phyloP scores from a whole-genome alignment of 2,888 invertebrate genomes.

The Periphyllus acericola region DNA sequence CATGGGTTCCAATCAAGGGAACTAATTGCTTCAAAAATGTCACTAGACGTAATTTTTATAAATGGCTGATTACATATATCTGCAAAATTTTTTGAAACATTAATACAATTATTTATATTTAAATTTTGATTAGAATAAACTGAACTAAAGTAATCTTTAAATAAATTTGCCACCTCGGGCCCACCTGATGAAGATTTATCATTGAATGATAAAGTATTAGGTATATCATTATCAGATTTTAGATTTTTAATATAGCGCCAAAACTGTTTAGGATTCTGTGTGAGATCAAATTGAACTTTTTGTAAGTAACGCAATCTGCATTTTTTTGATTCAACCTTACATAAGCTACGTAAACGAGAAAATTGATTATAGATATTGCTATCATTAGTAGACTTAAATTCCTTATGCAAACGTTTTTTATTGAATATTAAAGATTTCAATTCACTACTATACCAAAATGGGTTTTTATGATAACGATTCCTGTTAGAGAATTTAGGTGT shows the following conservation, averaged over 20 bases:
- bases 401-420: constrained; percentile 44
- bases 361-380: neutral
- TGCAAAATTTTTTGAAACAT: neutral
- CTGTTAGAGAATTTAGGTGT: neutral
- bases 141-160: constrained; percentile 7
- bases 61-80: neutral
- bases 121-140: neutral
- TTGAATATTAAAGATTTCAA: neutral
- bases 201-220: neutral
- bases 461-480: neutral
- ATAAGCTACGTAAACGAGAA: constrained; percentile 11
- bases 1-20: neutral
- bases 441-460: neutral
- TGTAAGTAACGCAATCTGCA: neutral
- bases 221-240: constrained; percentile 30
- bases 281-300: neutral
- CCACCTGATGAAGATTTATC: constrained; percentile 3
- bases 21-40: neutral
- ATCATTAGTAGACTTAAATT: constrained; percentile 16
- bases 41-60: neutral
- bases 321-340: constrained; percentile 4
- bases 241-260: constrained; percentile 17
- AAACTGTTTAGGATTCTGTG: neutral
- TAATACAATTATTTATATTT: constrained; percentile 12
- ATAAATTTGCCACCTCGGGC: neutral